Conservation (phyloP, 2,113 vertebrate genomes). For the Microtus richardsoni region DNA sequence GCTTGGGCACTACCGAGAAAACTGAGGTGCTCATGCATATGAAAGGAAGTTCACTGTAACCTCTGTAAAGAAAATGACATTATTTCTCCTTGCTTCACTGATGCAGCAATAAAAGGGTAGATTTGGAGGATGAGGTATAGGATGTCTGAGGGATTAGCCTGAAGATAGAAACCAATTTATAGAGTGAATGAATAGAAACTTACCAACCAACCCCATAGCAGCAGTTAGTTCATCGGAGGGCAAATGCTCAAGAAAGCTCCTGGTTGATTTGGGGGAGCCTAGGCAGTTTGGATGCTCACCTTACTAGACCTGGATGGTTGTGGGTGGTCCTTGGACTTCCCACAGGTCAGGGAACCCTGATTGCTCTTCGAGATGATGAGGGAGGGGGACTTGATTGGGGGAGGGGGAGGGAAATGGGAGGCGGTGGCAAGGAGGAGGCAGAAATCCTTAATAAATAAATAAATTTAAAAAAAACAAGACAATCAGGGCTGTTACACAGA, state of each 20-base stretch:
- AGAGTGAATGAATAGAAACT: not conserved
- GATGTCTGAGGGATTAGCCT: not conserved
- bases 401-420: too few relatives aligned
- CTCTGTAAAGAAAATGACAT: not conserved
- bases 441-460: too few relatives aligned
- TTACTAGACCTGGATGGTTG: too few relatives aligned
- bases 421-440: too few relatives aligned
- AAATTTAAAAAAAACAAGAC: too few relatives aligned
- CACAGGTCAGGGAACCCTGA: too few relatives aligned
- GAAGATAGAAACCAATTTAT: not conserved
- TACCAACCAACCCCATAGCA: not conserved
- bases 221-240: not conserved
- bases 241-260: not conserved
- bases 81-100: not conserved
- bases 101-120: not conserved
- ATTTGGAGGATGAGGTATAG: not conserved
- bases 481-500: not conserved
- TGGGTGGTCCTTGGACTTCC: too few relatives aligned
- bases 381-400: too few relatives aligned
- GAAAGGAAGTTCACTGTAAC: not conserved
- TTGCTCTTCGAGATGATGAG: too few relatives aligned
- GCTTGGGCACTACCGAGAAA: not conserved
- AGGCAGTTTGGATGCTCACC: too few relatives aligned
- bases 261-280: too few relatives aligned
- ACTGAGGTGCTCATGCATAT: not conserved